Evolutionary conservation across 2,888 invertebrate species (phyloP), one percentile per base, ranked within the genome.

Genomic region (Ferrisia virgata): DNA sequence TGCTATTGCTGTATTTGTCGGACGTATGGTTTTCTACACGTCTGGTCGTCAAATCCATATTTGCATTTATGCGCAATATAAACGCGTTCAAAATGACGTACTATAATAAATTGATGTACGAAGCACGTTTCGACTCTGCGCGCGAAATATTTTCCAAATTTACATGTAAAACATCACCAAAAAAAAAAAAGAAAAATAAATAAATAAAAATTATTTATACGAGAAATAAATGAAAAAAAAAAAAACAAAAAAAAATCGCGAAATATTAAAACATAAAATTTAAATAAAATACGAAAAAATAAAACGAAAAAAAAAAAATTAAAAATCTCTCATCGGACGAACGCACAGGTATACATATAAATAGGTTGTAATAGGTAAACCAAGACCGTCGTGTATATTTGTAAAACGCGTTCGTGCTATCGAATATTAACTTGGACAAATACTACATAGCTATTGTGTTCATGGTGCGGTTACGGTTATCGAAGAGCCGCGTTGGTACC

Each of bases 1-100:
- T 36, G 31, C 25, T 72, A 25, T 22, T 64, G 25, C 15, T 72
- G 69, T 69, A 82, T 11, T 13, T 31, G 4, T 72, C 82, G 8
- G 82, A 11, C 5, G 22, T 82, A 11, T 72, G 69, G 31, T 43
- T 47, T 40, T 69, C 39, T 2, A 76, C 18, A 15, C 82, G 64
- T 82, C 82, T 69, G 2, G 82, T 82, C n/a, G 82, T 82, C 43
- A 82, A 82, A 82, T 82, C 82, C 82, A 82, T 82, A 28, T 28
- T 72, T 28, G 15, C 82, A 11, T 43, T 43, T n/a, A 31, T 43
- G 15, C 15, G 13, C 15, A 11, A 22, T n/a, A 5, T n/a, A 58
- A 5, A 39, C n/a, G 15, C 64, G 31, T 64, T 18, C 9, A 58
- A 82, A 79, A 39, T 40, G n/a, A 22, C 11, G 11, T 8, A 39